A percentile compares a stretch with the other conserved stretches of the same genome.
These are phyloP conservation scores for Elaphurus davidianus DNA, from an alignment of 2,113 vertebrate genomes.

Conservation along the genomic window DNA sequence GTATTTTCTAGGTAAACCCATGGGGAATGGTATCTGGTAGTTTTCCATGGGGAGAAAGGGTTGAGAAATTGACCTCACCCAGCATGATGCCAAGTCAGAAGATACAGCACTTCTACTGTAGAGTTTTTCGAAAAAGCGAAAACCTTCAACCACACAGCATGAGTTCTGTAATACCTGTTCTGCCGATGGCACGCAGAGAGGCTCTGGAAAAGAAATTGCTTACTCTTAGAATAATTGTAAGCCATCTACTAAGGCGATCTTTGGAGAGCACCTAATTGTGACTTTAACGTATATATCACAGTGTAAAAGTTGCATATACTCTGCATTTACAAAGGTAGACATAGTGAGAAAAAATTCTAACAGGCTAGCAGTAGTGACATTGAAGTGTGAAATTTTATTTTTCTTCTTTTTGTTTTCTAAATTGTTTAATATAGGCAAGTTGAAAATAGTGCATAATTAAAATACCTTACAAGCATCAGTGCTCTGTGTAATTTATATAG, in stretches of 20 bases:
- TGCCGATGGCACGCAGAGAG: neutral
- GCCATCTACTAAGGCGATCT: neutral
- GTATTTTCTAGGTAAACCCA: neutral
- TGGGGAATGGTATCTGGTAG: neutral
- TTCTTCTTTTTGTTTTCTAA: neutral
- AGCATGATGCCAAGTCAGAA: neutral
- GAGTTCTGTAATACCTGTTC: neutral
- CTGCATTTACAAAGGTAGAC: neutral
- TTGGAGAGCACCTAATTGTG: neutral
- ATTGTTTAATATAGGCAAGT: neutral
- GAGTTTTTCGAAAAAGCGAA: neutral
- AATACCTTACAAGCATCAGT: neutral
- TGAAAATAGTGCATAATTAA: neutral
- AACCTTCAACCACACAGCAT: neutral
- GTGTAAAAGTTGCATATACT: neutral
- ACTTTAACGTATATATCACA: neutral
- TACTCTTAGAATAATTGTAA: neutral
- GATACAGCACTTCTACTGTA: neutral
- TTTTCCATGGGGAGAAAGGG: constrained; percentile 1
- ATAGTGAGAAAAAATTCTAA: neutral
- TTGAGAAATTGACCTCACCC: constrained; percentile 25
- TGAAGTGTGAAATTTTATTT: neutral
- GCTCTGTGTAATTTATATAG: neutral
- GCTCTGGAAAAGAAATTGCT: neutral
- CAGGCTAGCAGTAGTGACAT: neutral